Percentiles rank a stretch among this genome's conserved stretches.
These are phyloP conservation scores for Cyanoliseus patagonus DNA, from an alignment of 2,113 vertebrate genomes.

Conservation along the genomic window DNA sequence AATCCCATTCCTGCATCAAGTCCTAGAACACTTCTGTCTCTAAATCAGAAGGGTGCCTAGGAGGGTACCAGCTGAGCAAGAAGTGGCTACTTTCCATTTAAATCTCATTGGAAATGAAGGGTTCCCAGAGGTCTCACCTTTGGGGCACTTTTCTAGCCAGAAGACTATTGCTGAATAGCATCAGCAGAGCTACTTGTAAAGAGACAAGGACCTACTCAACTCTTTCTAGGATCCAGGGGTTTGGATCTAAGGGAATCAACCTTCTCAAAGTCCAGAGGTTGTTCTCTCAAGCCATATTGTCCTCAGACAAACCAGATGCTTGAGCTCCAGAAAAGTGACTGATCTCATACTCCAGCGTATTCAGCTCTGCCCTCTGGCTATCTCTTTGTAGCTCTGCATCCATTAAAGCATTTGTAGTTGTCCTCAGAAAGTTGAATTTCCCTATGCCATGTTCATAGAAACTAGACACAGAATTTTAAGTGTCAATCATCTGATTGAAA, in stretches of 20 bases:
- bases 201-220: accelerated
- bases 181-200: neutral
- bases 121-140: neutral
- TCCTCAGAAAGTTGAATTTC: neutral
- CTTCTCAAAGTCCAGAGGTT: neutral
- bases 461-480: neutral
- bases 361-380: neutral
- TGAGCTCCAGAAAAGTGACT: neutral
- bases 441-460: neutral
- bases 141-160: neutral
- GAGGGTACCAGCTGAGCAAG: neutral
- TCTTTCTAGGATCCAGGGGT: neutral
- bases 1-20: neutral
- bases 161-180: neutral
- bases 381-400: neutral
- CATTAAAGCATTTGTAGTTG: neutral
- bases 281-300: neutral
- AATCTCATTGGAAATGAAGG: neutral
- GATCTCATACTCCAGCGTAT: neutral
- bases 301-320: neutral
- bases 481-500: neutral
- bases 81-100: neutral
- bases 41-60: neutral
- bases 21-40: neutral
- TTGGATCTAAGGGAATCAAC: neutral